Percentiles rank a stretch among this genome's conserved stretches.
Evolutionary conservation across 1,140 invertebrate species (phyloP).

Genomic region (Potamilus streckersoni): DNA sequence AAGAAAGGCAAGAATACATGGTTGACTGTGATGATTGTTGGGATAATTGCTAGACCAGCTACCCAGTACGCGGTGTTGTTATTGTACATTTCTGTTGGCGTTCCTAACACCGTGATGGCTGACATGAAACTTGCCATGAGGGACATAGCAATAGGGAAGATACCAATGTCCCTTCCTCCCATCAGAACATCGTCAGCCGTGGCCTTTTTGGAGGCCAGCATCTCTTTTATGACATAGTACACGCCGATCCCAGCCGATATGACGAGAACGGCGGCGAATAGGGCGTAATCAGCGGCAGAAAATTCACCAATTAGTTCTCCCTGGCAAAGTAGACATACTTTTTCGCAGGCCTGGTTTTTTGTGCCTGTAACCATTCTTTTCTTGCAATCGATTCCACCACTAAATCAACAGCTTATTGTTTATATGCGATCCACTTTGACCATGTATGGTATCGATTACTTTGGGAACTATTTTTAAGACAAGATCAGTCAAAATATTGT

Average conservation of each 20-base stretch:
- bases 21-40: constrained; percentile 55
- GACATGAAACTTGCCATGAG: constrained; percentile 82
- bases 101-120: constrained; percentile 89
- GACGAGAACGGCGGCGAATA: constrained; percentile 60
- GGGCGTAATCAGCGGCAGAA: constrained; percentile 58
- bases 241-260: constrained; percentile 72
- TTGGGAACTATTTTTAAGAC: too few relatives aligned
- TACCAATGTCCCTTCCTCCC: constrained; percentile 80
- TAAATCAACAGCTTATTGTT: too few relatives aligned
- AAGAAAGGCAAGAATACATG: constrained; percentile 65
- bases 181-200: constrained; percentile 84
- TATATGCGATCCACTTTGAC: too few relatives aligned
- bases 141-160: constrained; percentile 56
- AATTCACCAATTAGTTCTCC: constrained; percentile 45
- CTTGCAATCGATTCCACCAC: too few relatives aligned
- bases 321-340: constrained; percentile 43
- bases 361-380: too few relatives aligned
- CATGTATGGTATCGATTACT: too few relatives aligned
- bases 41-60: constrained; percentile 52
- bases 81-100: constrained; percentile 85
- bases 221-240: constrained; percentile 75
- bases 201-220: constrained; percentile 85
- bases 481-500: too few relatives aligned
- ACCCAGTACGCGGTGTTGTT: constrained; percentile 59
- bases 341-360: constrained; percentile 29